These are phyloP conservation scores for Lamprologus callipterus DNA, from an alignment of 2,113 vertebrate genomes.

Conservation along the genomic window DNA sequence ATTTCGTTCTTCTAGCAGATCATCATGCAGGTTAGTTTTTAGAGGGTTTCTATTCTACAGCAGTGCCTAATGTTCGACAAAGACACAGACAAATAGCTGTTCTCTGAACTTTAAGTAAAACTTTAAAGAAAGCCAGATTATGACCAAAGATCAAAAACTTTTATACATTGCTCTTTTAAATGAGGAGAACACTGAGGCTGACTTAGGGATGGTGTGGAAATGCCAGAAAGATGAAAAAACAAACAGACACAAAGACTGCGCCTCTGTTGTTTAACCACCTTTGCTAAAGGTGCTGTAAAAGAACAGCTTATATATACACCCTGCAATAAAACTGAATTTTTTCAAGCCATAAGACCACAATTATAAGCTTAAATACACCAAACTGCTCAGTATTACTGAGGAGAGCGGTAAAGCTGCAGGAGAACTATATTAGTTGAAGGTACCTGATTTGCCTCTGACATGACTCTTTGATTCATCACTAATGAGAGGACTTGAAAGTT, in stretches of 20 bases:
- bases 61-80: neutral
- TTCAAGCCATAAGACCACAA: neutral
- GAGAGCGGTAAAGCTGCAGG: accelerated
- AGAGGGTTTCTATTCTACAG: neutral
- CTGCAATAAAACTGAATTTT: neutral
- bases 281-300: neutral
- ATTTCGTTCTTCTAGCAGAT: neutral
- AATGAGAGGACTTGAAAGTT: neutral
- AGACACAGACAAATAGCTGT: neutral
- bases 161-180: neutral
- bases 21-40: neutral
- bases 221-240: neutral
- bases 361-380: neutral
- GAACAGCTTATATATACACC: neutral
- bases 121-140: neutral
- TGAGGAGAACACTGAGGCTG: neutral
- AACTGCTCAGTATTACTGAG: neutral
- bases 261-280: neutral
- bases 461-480: neutral
- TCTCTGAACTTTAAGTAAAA: neutral
- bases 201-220: neutral
- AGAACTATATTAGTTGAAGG: neutral
- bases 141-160: neutral
- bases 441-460: neutral
- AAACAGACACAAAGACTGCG: neutral